Base-by-base conservation (phyloP, 2,888 invertebrate species). In the Chalcosyrphus nemorum region DNA sequence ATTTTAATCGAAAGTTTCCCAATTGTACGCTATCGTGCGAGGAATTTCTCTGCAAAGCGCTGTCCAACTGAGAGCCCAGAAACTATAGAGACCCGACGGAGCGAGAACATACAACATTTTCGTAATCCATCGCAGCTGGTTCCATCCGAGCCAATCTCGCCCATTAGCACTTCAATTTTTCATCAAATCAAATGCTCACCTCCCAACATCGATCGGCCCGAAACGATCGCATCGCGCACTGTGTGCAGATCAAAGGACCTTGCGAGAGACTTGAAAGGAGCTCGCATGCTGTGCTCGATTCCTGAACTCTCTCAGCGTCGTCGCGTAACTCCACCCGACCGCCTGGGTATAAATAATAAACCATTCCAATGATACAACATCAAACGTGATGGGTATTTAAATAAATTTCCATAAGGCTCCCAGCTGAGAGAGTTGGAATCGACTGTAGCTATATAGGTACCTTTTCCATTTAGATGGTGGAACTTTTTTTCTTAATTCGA, bases 101-200 rank as follows among this genome's bases (percentile, higher is more conserved):
- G 1, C 29, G 15, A 45, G 5, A 41, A 17, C 41, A 19, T 5
- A 52, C 27, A 57, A 32, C n/a, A 43, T 35, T 47, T 15, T 82
- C 82, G 82, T 75, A 77, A 82, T 82, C 72, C 72, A 72, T 77
- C 54, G 65, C 82, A 77, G 82, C 82, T 82, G 82, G 75, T 72
- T 78, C 47, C 65, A 68, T 21, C 72, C 56, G 45, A 72, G 78
- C 84, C 84, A 84, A 84, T 90, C 89, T 90, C 88, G 88, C 89
- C 90, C 91, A 90, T 90, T 90, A 90, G 90, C 91, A 89, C 90
- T 88, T 89, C 88, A 89, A 91, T 90, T 89, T 90, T 90, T 90
- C 89, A 89, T 89, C 89, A 88, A 88, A 90, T 90, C 90, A 90
- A 89, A 89, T 78, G 84, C 78, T 61, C 84, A 78, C 84, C 78